phyloP scores from a whole-genome alignment of 2,113 vertebrate genomes.

The Poeciliopsis prolifica region DNA sequence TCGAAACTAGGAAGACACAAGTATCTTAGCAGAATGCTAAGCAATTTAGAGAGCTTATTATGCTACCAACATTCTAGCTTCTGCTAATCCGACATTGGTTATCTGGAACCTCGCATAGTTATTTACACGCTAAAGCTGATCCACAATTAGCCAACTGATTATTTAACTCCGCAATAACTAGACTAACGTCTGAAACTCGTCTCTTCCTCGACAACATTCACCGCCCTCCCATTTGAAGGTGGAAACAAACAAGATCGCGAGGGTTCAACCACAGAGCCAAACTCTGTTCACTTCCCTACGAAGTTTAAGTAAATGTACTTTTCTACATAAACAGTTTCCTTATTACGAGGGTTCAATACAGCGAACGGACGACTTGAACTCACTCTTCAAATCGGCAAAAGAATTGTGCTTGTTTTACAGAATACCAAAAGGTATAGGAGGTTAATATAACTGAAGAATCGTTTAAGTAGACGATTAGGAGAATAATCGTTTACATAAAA shows the following conservation, averaged over 20 bases:
- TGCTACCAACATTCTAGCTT: not conserved
- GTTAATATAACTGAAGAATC: not conserved
- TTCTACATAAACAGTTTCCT: fast-evolving
- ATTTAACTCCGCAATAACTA: not conserved
- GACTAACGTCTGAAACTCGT: not conserved
- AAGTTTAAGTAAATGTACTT: not conserved
- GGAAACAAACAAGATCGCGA: fast-evolving
- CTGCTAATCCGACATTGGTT: not conserved
- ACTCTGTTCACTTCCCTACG: not conserved
- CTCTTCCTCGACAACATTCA: not conserved
- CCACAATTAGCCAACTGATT: not conserved
- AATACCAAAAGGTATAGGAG: not conserved
- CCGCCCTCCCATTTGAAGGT: fast-evolving
- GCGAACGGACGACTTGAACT: fast-evolving
- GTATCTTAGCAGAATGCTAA: not conserved
- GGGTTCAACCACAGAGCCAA: not conserved
- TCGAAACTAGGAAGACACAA: not conserved
- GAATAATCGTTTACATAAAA: not conserved
- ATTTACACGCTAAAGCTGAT: not conserved
- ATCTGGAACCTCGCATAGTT: not conserved
- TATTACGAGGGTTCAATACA: fast-evolving
- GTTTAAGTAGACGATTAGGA: not conserved
- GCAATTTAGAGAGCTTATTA: slow-evolving; percentile 19
- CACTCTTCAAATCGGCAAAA: slow-evolving; percentile 41
- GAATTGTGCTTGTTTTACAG: fast-evolving